Evolutionary conservation across 2,113 vertebrate genomes (phyloP), one percentile per base, ranked within the genome.

Genomic region (Grantiella picta): DNA sequence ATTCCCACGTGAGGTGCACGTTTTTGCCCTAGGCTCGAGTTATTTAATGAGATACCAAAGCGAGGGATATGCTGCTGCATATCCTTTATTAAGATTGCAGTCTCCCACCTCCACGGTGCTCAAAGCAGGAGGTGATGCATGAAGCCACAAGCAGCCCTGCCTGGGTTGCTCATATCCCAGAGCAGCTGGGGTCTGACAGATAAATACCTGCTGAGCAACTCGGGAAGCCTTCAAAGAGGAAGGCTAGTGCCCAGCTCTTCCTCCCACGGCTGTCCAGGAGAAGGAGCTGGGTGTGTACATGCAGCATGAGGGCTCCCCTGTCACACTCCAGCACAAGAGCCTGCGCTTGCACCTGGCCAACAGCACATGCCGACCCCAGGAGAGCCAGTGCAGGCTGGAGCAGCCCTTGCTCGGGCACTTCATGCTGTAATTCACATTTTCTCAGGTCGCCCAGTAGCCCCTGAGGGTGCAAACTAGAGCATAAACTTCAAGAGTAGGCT

Each of bases 331-430:
- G 31, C 57, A 23, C 22, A 15, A 23, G 45, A 76, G 45, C 33
- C 66, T 7, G 33, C 20, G 36, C 65, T 65, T 19, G 23, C 2
- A 0, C 10, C 23, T 5, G 45, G 49, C 40, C 87, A 71, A 47
- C 22, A 53, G 54, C 2, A 0, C 7, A 2, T 0, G 4, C 5
- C 1, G 2, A 54, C 18, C 73, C 28, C 45, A 44, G 40, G 12
- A 89, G 27, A n/a, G 35, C 1, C 54, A 10, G 47, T 0, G 1
- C 21, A 25, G 54, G 50, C 40, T 47, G 53, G 12, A 57, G 40
- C 22, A 68, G 44, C 69, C 36, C n/a, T 33, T 56, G 40, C 29
- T 40, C 0, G 0, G 24, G 15, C 0, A 0, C 36, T 8, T 1
- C 4, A 17, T 23, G n/a, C 3, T 40, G 63, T 27, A 5, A 71